Evolutionary conservation across 2,797 vertebrate species (phyloP).

Genomic region (Monodelphis domestica): DNA sequence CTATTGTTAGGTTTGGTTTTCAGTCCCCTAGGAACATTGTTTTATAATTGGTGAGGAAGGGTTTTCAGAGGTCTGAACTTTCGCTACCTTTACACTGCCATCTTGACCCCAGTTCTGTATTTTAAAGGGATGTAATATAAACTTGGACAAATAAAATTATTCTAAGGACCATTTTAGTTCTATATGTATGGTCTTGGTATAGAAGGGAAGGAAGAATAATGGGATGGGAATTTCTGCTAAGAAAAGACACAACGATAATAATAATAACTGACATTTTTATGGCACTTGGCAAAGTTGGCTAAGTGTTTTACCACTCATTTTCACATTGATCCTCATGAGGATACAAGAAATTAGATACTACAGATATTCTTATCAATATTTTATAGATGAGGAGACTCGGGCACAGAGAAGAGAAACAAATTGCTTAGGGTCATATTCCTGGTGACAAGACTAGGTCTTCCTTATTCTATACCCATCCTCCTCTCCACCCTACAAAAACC

Average conservation of each 20-base stretch:
- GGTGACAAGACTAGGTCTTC: background rate
- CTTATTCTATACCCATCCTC: background rate
- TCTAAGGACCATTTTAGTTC: background rate
- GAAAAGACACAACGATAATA: background rate
- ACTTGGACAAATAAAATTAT: background rate
- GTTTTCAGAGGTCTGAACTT: no score
- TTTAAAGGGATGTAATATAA: conserved; percentile 16
- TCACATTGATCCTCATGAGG: background rate
- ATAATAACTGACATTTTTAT: background rate
- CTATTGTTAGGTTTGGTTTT: no score
- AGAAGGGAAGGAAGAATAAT: background rate
- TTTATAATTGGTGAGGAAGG: no score
- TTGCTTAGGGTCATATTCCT: background rate
- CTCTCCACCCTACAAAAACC: background rate
- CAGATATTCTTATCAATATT: background rate
- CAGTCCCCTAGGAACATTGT: no score
- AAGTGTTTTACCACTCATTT: background rate
- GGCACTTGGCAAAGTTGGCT: background rate
- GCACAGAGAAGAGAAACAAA: background rate
- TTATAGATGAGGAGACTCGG: background rate
- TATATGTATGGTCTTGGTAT: background rate
- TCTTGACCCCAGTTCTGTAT: background rate
- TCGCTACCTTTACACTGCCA: no score
- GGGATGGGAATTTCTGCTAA: background rate
- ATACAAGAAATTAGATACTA: background rate